Base-by-base conservation (phyloP, 2,113 vertebrate species). In the Tachycineta bicolor region DNA sequence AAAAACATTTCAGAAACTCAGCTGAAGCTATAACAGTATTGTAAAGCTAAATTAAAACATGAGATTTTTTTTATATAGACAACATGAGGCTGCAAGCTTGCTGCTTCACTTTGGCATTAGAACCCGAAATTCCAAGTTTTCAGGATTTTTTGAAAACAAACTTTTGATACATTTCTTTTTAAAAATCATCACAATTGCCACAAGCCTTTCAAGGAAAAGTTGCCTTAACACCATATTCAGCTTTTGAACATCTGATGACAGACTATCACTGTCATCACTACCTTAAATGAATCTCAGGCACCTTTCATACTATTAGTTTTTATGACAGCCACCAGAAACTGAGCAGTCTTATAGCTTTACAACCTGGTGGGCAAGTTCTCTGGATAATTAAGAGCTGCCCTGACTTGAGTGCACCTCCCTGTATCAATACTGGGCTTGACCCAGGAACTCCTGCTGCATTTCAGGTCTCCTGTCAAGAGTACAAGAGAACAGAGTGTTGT, bases 341-440 rank as follows among this genome's bases (percentile, higher is more conserved):
- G 19, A 74, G 47, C 1, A 0, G 60, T 20, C 8, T 18, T 10
- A 31, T 0, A 0, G 68, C 33, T 87, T 78, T 55, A 50, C 24
- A 74, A 50, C 28, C 25, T 1, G 16, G 15, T 49, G 26, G 50
- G 15, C 23, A 67, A 29, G 19, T 44, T 49, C 65, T 53, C 43
- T 25, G 56, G 34, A 20, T 28, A 14, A 1, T 47, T 49, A 46
- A 39, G 34, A 90, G 75, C 33, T 75, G 14, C 34, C 20, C 29
- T 47, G 55, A 67, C 43, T 18, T 12, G 14, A 50, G 10, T 6
- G 33, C 31, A 43, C 9, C 34, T 50, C 39, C 76, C 59, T 31
- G 7, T 29, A 47, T 14, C 34, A 74, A 15, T 28, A 12, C 9
- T 39, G 21, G n/a, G 22, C n/a, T 82, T 53, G 28, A 87, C 21